These are phyloP conservation scores for Phataginus tricuspis DNA, from an alignment of 2,797 vertebrate genomes.

Conservation along the genomic window DNA sequence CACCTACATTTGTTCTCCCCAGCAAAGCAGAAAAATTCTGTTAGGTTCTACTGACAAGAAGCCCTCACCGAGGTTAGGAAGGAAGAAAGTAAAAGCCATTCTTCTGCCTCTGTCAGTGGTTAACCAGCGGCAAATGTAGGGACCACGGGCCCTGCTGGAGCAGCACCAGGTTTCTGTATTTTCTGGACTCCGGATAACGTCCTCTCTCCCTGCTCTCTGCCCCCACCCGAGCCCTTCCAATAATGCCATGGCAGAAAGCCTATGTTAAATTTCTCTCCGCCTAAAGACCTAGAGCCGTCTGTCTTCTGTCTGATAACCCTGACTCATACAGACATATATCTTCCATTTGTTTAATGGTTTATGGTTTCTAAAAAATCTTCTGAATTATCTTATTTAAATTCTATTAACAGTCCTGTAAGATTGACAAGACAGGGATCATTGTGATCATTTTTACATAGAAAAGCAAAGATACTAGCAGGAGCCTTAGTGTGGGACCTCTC, in stretches of 20 bases:
- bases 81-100: background rate
- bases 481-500: background rate
- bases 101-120: background rate
- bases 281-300: background rate
- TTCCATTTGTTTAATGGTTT: background rate
- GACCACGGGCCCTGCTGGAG: rapidly evolving
- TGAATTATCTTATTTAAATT: constrained; percentile 12
- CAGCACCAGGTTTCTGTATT: background rate
- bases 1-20: background rate
- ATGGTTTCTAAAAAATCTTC: background rate
- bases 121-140: background rate
- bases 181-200: background rate
- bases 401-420: background rate
- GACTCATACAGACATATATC: background rate
- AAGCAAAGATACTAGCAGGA: background rate
- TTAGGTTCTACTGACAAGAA: background rate
- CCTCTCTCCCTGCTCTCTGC: background rate
- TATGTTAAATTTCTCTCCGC: background rate
- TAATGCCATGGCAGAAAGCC: background rate
- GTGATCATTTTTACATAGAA: background rate
- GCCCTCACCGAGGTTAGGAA: background rate
- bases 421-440: background rate
- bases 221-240: background rate
- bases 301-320: background rate
- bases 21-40: background rate